A percentile compares a stretch with the other conserved stretches of the same genome.
phyloP scores from a whole-genome alignment of 2,113 vertebrate species.

The Paralichthys olivaceus region DNA sequence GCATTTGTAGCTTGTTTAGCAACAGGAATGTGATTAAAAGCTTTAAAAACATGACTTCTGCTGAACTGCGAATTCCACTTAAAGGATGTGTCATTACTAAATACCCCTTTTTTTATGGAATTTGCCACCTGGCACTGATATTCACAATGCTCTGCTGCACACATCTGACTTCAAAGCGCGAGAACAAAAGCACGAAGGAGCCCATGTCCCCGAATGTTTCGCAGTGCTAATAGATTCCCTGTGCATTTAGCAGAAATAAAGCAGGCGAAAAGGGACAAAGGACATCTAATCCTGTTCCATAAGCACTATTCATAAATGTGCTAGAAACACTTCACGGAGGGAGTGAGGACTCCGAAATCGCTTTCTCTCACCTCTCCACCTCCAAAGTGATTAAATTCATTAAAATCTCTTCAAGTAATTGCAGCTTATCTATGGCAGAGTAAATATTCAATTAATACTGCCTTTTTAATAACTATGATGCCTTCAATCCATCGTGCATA shows the following conservation, averaged over 20 bases:
- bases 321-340: slow-evolving; percentile 26
- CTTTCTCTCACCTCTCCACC: slow-evolving; percentile 40
- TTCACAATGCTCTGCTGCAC: not conserved
- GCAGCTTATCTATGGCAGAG: slow-evolving; percentile 77
- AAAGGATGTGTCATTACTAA: not conserved
- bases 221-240: slow-evolving; percentile 38
- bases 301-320: slow-evolving; percentile 29
- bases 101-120: not conserved
- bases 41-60: slow-evolving; percentile 12
- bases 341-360: not conserved
- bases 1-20: slow-evolving; percentile 22
- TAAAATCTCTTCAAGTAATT: slow-evolving; percentile 78
- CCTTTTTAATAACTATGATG: slow-evolving; percentile 79
- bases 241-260: slow-evolving; percentile 18
- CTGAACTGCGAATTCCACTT: slow-evolving; percentile 15
- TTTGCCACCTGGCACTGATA: slow-evolving; percentile 3
- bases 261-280: slow-evolving; percentile 6
- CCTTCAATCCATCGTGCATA: slow-evolving; percentile 61
- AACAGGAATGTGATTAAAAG: slow-evolving; percentile 30
- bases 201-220: slow-evolving; percentile 9
- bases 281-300: slow-evolving; percentile 36
- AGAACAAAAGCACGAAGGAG: slow-evolving; percentile 41
- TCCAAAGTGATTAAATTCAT: slow-evolving; percentile 74
- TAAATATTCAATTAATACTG: slow-evolving; percentile 82
- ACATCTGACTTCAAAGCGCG: slow-evolving; percentile 27